Conservation (phyloP, 37 sponge, comb jelly and placozoan genomes). For the Oopsacas minuta region DNA sequence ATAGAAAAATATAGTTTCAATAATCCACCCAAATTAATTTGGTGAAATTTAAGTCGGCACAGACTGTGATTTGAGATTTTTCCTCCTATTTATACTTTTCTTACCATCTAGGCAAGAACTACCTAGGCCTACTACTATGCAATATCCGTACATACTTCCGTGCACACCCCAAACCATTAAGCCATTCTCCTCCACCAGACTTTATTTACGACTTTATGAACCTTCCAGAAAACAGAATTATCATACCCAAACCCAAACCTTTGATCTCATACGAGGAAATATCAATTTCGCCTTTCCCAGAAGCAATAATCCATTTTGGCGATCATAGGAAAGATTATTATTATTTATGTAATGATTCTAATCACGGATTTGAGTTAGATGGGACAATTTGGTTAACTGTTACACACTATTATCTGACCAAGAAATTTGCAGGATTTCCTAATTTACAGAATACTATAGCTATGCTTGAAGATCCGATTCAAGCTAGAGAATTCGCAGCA, state of each 20-base stretch:
- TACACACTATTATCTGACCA: neutral
- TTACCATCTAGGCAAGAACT: neutral
- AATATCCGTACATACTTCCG: neutral
- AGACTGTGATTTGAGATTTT: too few relatives aligned
- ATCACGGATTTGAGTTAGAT: neutral
- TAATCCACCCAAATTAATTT: too few relatives aligned
- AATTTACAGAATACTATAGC: neutral
- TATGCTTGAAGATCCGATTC: neutral
- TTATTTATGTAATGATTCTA: neutral
- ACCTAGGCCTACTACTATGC: neutral
- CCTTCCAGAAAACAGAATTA: neutral
- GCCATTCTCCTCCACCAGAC: neutral
- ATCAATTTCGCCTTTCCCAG: neutral
- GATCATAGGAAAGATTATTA: neutral
- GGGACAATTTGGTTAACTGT: neutral
- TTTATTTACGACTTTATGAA: neutral
- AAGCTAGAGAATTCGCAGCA: neutral
- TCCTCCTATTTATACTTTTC: too few relatives aligned
- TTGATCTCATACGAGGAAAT: neutral
- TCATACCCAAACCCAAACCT: neutral
- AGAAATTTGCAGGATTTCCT: neutral
- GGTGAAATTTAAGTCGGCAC: too few relatives aligned
- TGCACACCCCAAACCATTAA: neutral
- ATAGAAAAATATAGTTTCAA: too few relatives aligned
- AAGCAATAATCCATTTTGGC: neutral